Percentiles rank a stretch among this genome's conserved stretches.
These are phyloP conservation scores for Noctua fimbriata DNA, from an alignment of 2,888 invertebrate genomes.

Conservation along the genomic window DNA sequence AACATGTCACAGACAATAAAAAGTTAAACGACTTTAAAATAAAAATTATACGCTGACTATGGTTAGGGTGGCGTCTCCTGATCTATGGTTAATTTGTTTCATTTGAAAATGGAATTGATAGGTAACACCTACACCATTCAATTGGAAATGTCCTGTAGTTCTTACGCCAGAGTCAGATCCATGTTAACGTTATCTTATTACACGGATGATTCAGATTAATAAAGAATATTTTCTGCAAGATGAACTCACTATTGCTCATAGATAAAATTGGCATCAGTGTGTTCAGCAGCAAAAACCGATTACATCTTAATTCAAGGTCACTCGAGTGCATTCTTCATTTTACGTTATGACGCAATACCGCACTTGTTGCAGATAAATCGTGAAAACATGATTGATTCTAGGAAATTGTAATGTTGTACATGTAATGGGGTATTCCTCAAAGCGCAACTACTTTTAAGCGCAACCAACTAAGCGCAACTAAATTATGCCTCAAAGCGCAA, in stretches of 20 bases:
- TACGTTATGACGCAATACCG: constrained; percentile 44
- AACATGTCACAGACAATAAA: constrained; percentile 64
- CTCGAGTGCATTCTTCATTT: constrained; percentile 62
- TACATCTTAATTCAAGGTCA: constrained; percentile 54
- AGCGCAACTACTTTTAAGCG: too few species aligned
- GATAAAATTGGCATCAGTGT: constrained; percentile 68
- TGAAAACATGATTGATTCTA: constrained; percentile 52
- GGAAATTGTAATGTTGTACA: constrained; percentile 28
- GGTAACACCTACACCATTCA: constrained; percentile 32
- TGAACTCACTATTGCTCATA: constrained; percentile 71
- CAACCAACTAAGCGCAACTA: too few species aligned
- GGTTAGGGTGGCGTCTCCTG: constrained; percentile 20
- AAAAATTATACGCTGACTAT: constrained; percentile 38
- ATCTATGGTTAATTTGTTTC: constrained; percentile 37
- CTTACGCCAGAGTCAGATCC: constrained; percentile 1
- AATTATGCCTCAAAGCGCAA: too few species aligned
- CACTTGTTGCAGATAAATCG: constrained; percentile 53
- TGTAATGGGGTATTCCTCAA: too few species aligned
- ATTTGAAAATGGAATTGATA: constrained; percentile 29
- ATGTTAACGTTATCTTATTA: constrained; percentile 34
- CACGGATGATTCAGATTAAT: constrained; percentile 60
- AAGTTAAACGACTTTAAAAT: constrained; percentile 56
- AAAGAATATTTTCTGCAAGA: constrained; percentile 65
- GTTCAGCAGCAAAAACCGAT: constrained; percentile 56
- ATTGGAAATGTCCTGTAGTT: constrained; percentile 45